These are phyloP conservation scores for Matsumyia berberina DNA, from an alignment of 2,888 invertebrate genomes.

Conservation along the genomic window DNA sequence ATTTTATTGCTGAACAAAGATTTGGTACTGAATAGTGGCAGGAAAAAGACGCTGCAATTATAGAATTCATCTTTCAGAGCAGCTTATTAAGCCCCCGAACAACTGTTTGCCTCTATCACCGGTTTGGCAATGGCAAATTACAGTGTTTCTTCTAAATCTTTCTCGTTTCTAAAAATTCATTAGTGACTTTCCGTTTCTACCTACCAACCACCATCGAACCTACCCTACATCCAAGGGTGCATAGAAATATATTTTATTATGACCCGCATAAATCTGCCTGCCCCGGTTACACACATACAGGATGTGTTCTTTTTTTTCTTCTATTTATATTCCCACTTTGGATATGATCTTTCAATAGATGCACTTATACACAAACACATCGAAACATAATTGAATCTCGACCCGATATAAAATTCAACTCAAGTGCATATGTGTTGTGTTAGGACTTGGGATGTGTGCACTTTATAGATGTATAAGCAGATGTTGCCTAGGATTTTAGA, in stretches of 20 bases:
- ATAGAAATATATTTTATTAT: slow-evolving; percentile 39
- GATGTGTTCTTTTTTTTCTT: slow-evolving; percentile 66
- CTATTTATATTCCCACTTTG: slow-evolving; percentile 63
- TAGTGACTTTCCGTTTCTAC: slow-evolving; percentile 19
- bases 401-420: not conserved
- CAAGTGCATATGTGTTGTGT: slow-evolving; percentile 29
- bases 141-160: no score
- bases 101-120: no score
- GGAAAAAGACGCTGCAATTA: no score
- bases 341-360: slow-evolving; percentile 57
- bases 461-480: slow-evolving; percentile 65
- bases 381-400: not conserved
- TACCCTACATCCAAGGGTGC: slow-evolving; percentile 53
- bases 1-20: no score
- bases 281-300: slow-evolving; percentile 68
- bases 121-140: no score
- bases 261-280: slow-evolving; percentile 74
- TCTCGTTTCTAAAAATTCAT: not conserved
- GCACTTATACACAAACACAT: slow-evolving; percentile 30
- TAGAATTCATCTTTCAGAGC: no score
- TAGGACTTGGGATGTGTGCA: slow-evolving; percentile 49
- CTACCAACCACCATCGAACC: slow-evolving; percentile 13
- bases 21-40: no score
- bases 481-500: slow-evolving; percentile 71
- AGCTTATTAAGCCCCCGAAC: no score